Conservation (phyloP, 2,797 vertebrate genomes). For the Chromobotia macracanthus region DNA sequence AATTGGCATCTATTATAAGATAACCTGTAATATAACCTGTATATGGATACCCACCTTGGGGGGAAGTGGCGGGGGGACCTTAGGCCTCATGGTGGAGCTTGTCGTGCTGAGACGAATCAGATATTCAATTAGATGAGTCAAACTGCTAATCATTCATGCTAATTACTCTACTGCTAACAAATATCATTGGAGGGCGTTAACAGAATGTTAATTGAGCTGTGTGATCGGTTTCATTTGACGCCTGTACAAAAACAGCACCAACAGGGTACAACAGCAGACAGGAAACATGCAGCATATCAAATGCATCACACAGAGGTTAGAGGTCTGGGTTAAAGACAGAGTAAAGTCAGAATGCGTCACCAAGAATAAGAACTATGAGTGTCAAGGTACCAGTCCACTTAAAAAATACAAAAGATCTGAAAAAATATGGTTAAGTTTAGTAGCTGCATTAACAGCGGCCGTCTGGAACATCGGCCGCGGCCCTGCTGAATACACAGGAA, state of each 20-base stretch:
- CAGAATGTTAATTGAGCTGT: conserved; percentile 18
- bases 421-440: neutral
- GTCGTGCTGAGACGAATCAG: conserved; percentile 51
- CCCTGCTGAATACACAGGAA: neutral
- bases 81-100: conserved; percentile 84
- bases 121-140: conserved; percentile 11
- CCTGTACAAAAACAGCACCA: neutral
- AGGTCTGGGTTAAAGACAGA: neutral
- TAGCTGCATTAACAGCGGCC: neutral
- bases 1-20: too few relatives aligned
- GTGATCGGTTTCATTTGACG: conserved; percentile 27
- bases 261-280: neutral
- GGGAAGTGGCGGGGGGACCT: conserved; percentile 83
- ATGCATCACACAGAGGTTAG: neutral
- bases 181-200: neutral
- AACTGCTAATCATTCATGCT: neutral
- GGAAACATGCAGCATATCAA: conserved; percentile 21
- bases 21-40: neutral
- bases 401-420: neutral
- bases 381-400: neutral
- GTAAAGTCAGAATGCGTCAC: neutral
- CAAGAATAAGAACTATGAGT: neutral
- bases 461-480: neutral
- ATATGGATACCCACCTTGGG: conserved; percentile 76
- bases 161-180: neutral